phyloP scores from a whole-genome alignment of 2,113 vertebrate species.

The Rhinoderma darwinii region DNA sequence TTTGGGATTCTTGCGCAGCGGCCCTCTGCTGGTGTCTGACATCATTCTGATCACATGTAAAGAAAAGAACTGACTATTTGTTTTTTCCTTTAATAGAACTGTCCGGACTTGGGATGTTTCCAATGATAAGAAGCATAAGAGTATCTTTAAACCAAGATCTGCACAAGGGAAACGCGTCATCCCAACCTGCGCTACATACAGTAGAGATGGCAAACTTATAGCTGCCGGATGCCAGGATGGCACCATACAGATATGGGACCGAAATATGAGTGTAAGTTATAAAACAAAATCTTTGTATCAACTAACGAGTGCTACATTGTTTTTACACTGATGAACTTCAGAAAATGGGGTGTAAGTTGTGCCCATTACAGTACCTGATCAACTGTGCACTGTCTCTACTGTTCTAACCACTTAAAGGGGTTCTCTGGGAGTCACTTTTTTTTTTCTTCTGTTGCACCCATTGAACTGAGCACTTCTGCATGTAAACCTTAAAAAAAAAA shows the following conservation, averaged over 20 bases:
- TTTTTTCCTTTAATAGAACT: conserved; percentile 76
- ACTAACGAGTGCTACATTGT: neutral
- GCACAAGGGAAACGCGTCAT: conserved; percentile 90
- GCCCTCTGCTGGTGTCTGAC: no score
- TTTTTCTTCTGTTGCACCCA: no score
- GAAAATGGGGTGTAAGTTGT: neutral
- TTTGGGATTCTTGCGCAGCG: no score
- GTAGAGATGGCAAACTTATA: conserved; percentile 90
- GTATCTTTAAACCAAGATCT: conserved; percentile 90
- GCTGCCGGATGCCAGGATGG: conserved; percentile 95
- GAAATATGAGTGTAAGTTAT: conserved; percentile 89
- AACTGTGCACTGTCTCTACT: no score
- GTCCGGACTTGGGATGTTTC: conserved; percentile 94
- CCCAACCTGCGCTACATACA: conserved; percentile 92
- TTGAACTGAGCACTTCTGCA: no score
- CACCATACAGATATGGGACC: conserved; percentile 97
- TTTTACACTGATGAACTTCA: neutral
- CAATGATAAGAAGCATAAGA: conserved; percentile 92
- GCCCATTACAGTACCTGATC: conserved; percentile 8
- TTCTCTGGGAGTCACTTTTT: no score
- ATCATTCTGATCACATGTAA: no score
- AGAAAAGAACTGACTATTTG: neutral
- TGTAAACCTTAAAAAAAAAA: no score
- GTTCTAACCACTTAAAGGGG: no score
- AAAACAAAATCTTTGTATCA: neutral